Percentiles rank a stretch among this genome's conserved stretches.
Conservation (phyloP, 2,888 invertebrate species). For the Julus scandinavius region DNA sequence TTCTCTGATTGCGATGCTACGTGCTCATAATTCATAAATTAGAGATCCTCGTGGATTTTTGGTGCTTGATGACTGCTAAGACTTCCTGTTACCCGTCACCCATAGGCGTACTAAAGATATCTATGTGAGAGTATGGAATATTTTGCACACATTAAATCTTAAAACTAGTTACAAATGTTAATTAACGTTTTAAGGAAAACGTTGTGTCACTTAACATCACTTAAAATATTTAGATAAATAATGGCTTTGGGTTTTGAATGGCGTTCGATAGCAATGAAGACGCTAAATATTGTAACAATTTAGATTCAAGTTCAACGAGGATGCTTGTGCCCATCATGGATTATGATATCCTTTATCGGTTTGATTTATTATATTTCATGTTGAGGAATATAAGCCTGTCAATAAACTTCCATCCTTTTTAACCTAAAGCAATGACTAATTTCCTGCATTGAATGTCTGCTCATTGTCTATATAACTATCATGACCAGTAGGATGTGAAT, state of each 20-base stretch:
- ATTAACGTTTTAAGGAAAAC: too few relatives aligned
- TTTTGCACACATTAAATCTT: neutral
- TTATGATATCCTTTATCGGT: neutral
- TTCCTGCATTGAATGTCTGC: neutral
- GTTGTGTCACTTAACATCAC: too few relatives aligned
- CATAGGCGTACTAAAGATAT: neutral
- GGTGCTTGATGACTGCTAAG: neutral
- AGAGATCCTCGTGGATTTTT: neutral
- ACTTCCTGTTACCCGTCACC: neutral
- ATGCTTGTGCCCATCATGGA: neutral
- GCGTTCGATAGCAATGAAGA: neutral
- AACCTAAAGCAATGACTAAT: neutral
- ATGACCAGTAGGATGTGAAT: neutral
- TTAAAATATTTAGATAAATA: too few relatives aligned
- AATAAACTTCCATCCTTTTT: conserved; percentile 30
- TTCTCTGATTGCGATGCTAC: neutral
- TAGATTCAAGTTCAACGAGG: neutral
- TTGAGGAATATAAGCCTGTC: neutral
- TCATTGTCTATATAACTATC: neutral
- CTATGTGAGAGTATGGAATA: too few relatives aligned
- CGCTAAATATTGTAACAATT: neutral
- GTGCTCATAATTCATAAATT: neutral
- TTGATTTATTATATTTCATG: conserved; percentile 13
- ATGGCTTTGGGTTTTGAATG: too few relatives aligned
- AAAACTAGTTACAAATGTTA: too few relatives aligned